Percentiles rank a stretch among this genome's conserved stretches.
Evolutionary conservation across 2,113 vertebrate species (phyloP).

Genomic region (Phoxinus phoxinus): DNA sequence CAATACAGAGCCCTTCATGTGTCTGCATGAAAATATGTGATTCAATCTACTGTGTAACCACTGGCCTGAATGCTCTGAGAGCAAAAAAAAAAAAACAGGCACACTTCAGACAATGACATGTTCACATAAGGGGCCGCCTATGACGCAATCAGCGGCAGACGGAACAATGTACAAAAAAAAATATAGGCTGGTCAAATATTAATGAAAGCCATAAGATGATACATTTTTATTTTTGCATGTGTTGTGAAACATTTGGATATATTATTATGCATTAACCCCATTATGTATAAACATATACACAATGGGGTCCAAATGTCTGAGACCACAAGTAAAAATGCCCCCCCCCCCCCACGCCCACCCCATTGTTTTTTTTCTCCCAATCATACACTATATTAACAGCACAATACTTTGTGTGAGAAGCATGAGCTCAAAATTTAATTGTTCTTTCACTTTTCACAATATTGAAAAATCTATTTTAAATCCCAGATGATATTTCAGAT

Average conservation of each 20-base stretch:
- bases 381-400: neutral
- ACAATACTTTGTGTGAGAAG: neutral
- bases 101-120: conserved; percentile 24
- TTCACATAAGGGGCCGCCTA: neutral
- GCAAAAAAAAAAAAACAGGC: neutral
- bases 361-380: neutral
- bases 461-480: neutral
- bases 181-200: neutral
- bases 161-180: neutral
- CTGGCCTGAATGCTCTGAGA: neutral
- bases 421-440: neutral
- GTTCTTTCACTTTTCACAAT: neutral
- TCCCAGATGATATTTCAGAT: neutral
- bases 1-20: neutral
- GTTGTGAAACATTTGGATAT: neutral
- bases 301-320: neutral
- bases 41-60: conserved; percentile 9
- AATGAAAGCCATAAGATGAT: conserved; percentile 2
- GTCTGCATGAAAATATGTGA: neutral
- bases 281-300: neutral
- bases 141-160: neutral
- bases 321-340: neutral
- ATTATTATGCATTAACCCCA: neutral
- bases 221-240: neutral
- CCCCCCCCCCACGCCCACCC: too few species aligned